Evolutionary conservation across 2,797 vertebrate species (phyloP).

Genomic region (Trachops cirrhosus): DNA sequence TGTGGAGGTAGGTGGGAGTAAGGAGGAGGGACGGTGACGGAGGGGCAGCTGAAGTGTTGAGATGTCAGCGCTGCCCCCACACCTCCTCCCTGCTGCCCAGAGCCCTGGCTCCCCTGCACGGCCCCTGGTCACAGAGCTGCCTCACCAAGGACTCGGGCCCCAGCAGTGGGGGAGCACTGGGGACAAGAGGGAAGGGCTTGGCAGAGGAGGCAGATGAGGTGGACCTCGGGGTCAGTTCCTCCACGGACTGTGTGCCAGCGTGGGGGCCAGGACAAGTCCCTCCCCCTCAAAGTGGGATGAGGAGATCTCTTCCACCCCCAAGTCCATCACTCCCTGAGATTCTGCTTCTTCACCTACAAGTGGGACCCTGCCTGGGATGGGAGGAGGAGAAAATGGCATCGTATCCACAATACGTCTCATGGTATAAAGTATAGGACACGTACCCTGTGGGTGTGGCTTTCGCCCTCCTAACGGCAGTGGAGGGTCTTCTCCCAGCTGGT

Average conservation of each 20-base stretch:
- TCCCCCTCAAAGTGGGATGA: background rate
- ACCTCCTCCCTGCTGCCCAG: background rate
- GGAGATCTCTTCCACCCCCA: background rate
- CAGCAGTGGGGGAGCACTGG: too few relatives aligned
- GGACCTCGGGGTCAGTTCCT: background rate
- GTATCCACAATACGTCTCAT: background rate
- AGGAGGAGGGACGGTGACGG: background rate
- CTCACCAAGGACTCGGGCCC: background rate
- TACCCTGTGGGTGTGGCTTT: background rate
- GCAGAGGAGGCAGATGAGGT: background rate
- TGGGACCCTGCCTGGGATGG: background rate
- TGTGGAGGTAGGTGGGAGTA: background rate
- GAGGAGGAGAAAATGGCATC: background rate
- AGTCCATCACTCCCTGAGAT: background rate
- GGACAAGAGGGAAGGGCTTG: background rate
- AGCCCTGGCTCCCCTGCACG: background rate
- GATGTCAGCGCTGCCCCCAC: rapidly evolving
- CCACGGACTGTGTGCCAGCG: rapidly evolving
- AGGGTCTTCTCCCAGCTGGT: background rate
- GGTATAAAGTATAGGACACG: background rate
- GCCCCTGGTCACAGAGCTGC: rapidly evolving
- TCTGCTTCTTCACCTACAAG: background rate
- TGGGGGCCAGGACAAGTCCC: background rate
- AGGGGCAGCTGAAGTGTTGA: background rate
- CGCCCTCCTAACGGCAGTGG: rapidly evolving